These are phyloP conservation scores for Meleagris gallopavo DNA, from an alignment of 2,113 vertebrate genomes.

Conservation along the genomic window DNA sequence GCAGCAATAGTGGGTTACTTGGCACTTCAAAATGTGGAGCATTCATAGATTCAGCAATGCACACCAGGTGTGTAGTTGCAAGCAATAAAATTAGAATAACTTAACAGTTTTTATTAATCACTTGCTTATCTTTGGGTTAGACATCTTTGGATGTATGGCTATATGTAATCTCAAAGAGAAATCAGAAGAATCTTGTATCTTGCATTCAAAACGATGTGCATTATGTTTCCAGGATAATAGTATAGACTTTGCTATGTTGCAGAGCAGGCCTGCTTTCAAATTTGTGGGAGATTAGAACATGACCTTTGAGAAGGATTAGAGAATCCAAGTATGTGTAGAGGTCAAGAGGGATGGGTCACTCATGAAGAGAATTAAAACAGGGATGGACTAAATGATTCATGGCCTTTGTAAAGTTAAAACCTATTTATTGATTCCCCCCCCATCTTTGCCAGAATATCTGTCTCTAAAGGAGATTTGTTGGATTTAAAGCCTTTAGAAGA, in stretches of 20 bases:
- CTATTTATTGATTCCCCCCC: background rate
- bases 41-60: background rate
- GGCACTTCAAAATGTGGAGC: background rate
- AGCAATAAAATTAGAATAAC: background rate
- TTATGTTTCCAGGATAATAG: background rate
- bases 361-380: background rate
- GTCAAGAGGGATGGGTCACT: background rate
- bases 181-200: background rate
- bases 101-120: background rate
- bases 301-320: constrained; percentile 29
- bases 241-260: background rate
- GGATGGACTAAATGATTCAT: background rate
- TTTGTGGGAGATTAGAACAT: background rate
- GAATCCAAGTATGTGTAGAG: background rate
- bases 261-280: background rate
- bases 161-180: background rate
- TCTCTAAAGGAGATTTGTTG: background rate
- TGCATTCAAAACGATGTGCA: background rate
- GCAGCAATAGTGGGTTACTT: background rate
- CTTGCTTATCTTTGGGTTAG: background rate
- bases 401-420: background rate
- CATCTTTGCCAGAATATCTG: background rate
- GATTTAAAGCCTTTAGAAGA: background rate
- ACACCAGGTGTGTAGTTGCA: background rate
- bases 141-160: background rate